Percentiles rank a stretch among this genome's conserved stretches.
phyloP scores from a whole-genome alignment of 2,797 vertebrate species.

The Labeo calbasu region DNA sequence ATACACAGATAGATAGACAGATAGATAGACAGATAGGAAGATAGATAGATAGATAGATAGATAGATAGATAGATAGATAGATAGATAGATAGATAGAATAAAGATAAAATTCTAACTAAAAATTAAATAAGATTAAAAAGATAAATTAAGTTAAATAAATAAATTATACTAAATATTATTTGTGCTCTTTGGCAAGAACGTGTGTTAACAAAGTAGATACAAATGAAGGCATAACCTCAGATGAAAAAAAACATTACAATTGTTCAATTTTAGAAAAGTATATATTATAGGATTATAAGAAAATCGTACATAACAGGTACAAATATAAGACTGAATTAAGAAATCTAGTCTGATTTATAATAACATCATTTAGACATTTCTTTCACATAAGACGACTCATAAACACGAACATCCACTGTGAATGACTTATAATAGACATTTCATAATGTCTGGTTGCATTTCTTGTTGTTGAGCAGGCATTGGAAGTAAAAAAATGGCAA shows the following conservation, averaged over 20 bases:
- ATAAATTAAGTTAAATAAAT: not conserved
- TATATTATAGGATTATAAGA: not conserved
- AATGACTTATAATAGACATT: not conserved
- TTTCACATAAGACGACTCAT: not conserved
- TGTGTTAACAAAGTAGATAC: not conserved
- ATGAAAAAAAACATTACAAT: not conserved
- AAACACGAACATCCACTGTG: not conserved
- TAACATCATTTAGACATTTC: not conserved
- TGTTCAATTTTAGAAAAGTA: not conserved
- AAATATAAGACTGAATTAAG: not conserved
- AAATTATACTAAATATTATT: not conserved
- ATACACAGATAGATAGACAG: too few species aligned
- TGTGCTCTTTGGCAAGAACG: not conserved
- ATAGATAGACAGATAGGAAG: too few species aligned
- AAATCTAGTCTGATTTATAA: too few species aligned
- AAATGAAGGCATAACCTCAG: not conserved
- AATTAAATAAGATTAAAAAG: not conserved
- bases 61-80: too few species aligned
- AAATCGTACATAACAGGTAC: not conserved
- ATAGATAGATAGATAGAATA: too few species aligned
- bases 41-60: too few species aligned
- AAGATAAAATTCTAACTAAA: too few species aligned
- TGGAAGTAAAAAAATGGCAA: conserved; percentile 62
- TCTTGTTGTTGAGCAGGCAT: conserved; percentile 7
- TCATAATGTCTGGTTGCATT: not conserved